Evolutionary conservation across 2,113 vertebrate genomes (phyloP), one percentile per base, ranked within the genome.

Genomic region (Calonectris borealis): DNA sequence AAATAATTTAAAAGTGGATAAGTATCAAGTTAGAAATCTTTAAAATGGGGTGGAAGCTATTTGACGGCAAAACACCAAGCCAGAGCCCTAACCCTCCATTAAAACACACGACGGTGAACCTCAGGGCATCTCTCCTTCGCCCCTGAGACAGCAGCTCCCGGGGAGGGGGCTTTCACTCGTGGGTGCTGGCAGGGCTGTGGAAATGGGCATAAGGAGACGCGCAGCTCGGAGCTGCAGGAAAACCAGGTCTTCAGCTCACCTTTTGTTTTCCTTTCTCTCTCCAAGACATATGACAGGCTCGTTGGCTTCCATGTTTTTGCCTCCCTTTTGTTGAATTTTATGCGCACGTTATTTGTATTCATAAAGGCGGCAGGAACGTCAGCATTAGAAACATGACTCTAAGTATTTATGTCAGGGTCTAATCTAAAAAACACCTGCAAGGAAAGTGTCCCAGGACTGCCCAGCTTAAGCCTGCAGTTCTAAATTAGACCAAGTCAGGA

Each of bases 31-130:
- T 8, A 34, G 9, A 83, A 36, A 26, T n/a, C 57, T 71, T 84
- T 54, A 16, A 68, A 83, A 40, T 2, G 16, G 18, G 3, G 18
- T 54, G 4, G 62, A 76, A 93, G 25, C 4, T 46, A 40, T 26
- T 11, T 44, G 51, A 58, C 54, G 11, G 52, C 54, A 51, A 49
- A 88, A 80, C 13, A 49, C 38, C 48, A 80, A 76, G 9, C 8
- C 71, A 89, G 48, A 69, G 32, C 26, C 42, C 55, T 34, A 80
- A 38, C 10, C 22, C 21, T 66, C 21, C 29, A 32, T 34, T 29
- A 72, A n/a, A 54, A 51, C 13, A 46, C 16, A 3, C 0, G 0
- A 2, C 13, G 27, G 6, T 31, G 58, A 85, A 27, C 21, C 15
- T 78, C 73, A 51, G 20, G 12, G 26, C 38, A 29, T 24, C 48